Evolutionary conservation across 1,140 invertebrate species (phyloP).

Genomic region (Brachionus manjavacas): DNA sequence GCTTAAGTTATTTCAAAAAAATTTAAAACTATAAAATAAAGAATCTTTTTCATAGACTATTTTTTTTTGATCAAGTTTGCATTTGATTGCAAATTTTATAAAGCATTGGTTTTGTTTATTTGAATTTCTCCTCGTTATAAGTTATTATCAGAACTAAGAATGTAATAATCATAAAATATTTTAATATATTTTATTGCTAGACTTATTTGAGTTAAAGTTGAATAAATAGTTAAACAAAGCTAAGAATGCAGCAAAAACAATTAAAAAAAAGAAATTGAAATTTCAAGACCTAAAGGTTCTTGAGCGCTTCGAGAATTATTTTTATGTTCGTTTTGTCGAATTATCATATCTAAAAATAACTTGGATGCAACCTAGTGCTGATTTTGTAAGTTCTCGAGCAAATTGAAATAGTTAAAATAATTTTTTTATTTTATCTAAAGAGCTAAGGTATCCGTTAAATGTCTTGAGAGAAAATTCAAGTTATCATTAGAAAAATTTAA

Average conservation of each 20-base stretch:
- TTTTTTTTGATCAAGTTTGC: neutral
- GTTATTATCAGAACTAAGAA: conserved; percentile 8
- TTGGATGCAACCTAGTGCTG: neutral
- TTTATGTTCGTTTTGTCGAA: conserved; percentile 4
- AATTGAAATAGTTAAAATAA: neutral
- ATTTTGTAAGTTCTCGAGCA: neutral
- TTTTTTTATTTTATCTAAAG: neutral
- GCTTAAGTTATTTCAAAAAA: too few relatives aligned
- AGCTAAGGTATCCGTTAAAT: neutral
- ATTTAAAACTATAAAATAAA: too few relatives aligned
- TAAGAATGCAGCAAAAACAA: neutral
- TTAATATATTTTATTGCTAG: conserved; percentile 12
- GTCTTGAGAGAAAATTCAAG: neutral
- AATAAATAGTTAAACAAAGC: conserved; percentile 7
- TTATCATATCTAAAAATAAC: conserved; percentile 22
- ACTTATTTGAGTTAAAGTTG: neutral
- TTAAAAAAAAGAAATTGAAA: conserved; percentile 11
- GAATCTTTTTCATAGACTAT: too few relatives aligned
- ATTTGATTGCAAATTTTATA: neutral
- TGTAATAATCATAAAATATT: conserved; percentile 32
- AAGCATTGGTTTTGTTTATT: neutral
- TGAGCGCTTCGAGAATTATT: neutral
- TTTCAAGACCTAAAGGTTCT: conserved; percentile 9
- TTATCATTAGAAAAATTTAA: neutral
- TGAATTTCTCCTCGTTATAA: neutral